Evolutionary conservation across 2,797 vertebrate species (phyloP).

Genomic region (Molossus alvarezi): DNA sequence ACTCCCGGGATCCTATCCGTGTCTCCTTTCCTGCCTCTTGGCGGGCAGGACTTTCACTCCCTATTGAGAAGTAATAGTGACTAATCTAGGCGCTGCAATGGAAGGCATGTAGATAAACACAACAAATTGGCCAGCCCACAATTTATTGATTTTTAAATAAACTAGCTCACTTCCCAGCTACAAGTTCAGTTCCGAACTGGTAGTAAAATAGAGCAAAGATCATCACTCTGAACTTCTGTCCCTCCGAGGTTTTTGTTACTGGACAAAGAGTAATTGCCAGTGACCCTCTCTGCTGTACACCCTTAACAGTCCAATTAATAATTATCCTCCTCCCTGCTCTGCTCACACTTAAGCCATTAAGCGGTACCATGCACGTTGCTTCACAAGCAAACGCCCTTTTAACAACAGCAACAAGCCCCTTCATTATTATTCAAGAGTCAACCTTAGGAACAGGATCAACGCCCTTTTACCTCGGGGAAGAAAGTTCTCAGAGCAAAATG

Average conservation of each 20-base stretch:
- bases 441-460: constrained; percentile 82
- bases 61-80: constrained; percentile 79
- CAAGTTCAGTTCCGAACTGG: constrained; percentile 67
- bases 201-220: constrained; percentile 76
- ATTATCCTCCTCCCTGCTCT: constrained; percentile 3
- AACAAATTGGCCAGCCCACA: constrained; percentile 78
- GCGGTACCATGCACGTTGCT: constrained; percentile 55
- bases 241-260: constrained; percentile 62
- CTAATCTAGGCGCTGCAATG: constrained; percentile 71
- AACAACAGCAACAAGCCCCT: constrained; percentile 62
- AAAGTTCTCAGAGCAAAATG: constrained; percentile 98
- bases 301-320: constrained; percentile 80
- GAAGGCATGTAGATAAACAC: constrained; percentile 84
- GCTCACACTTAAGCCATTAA: constrained; percentile 44
- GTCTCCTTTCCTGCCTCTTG: neutral
- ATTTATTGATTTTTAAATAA: constrained; percentile 83
- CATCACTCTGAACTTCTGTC: constrained; percentile 72
- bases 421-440: constrained; percentile 84
- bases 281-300: constrained; percentile 62
- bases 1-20: neutral
- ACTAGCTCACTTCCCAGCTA: constrained; percentile 75
- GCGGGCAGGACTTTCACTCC: constrained; percentile 13
- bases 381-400: constrained; percentile 66
- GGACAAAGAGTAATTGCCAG: constrained; percentile 76
- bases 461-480: constrained; percentile 96